Percentiles rank a stretch among this genome's conserved stretches.
Conservation (phyloP, 23 tunicate species). For the Pegea sp. region DNA sequence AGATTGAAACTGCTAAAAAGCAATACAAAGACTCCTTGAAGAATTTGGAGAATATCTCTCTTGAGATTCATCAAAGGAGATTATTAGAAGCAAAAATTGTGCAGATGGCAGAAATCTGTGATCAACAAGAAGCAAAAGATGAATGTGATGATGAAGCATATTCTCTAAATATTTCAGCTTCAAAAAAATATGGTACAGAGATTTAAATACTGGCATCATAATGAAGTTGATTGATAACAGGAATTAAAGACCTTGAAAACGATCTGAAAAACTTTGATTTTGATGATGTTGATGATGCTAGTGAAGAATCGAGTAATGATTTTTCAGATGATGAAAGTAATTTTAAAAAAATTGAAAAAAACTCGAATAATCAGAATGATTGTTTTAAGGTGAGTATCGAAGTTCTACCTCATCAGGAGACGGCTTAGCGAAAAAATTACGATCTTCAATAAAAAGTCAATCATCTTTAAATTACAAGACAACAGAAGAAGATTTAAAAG, state of each 20-base stretch:
- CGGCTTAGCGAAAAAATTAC: no score
- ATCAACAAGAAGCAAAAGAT: constrained; percentile 3
- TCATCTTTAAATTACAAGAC: no score
- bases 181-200: neutral
- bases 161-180: neutral
- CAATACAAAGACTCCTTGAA: constrained; percentile 21
- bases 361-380: no score
- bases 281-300: constrained; percentile 15
- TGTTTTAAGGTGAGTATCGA: no score
- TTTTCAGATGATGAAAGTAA: constrained; percentile 1
- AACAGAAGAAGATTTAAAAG: no score
- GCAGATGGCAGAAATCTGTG: neutral
- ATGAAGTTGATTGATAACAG: constrained; percentile 3
- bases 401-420: no score
- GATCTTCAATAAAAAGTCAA: no score
- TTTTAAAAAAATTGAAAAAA: neutral
- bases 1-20: constrained; percentile 36
- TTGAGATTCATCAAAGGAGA: constrained; percentile 72
- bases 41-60: constrained; percentile 53
- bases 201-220: neutral
- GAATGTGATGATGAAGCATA: neutral
- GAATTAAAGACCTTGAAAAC: constrained; percentile 48
- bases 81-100: constrained; percentile 3
- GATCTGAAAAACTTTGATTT: constrained; percentile 36
- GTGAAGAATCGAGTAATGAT: neutral